Evolutionary conservation across 1,140 invertebrate species (phyloP), one percentile per base, ranked within the genome.

Genomic region (Hylaeus volcanicus): DNA sequence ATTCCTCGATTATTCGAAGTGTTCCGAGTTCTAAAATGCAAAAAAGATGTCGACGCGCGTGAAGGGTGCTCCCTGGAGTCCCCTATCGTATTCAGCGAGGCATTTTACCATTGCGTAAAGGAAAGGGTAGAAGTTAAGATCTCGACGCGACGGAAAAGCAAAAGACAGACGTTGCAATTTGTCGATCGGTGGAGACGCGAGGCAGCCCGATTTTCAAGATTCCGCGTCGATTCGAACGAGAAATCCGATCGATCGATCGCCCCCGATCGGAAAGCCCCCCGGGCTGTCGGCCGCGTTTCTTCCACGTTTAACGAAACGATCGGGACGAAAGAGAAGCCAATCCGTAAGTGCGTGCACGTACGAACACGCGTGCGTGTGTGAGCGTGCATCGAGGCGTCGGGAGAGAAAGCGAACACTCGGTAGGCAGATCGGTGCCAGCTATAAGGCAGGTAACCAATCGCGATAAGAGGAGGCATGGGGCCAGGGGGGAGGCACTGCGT

Each of bases 381-480:
- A 11, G 51, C 9, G 51, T 83, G 77, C 58, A 83, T 69, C 65
- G 75, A 89, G 89, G 85, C 89, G 88, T 89, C 84, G 73, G 80
- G 75, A 85, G 89, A 90, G 90, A 90, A 91, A 91, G 89, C 89
- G 81, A 64, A 66, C 68, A 79, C 78, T 89, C 78, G 88, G 83
- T 88, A 89, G 83, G 85, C 85, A 90, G 83, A 90, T 91, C 89
- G 88, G 88, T 90, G 89, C 84, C 86, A 84, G 81, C 72, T 86
- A 74, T 77, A 86, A 82, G 80, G 71, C 87, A 84, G 82, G 82
- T 86, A 86, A 74, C 69, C 75, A 69, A 81, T 84, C 76, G 74
- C 55, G 85, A 83, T 80, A 78, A 84, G 70, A 79, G 74, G 61
- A 60, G 39, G 41, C 58, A 56, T 11, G 12, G 9, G 9, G 72